Percentiles rank a stretch among this genome's conserved stretches.
These are phyloP conservation scores for Antheraea yamamai DNA, from an alignment of 2,888 invertebrate species.

Conservation along the genomic window DNA sequence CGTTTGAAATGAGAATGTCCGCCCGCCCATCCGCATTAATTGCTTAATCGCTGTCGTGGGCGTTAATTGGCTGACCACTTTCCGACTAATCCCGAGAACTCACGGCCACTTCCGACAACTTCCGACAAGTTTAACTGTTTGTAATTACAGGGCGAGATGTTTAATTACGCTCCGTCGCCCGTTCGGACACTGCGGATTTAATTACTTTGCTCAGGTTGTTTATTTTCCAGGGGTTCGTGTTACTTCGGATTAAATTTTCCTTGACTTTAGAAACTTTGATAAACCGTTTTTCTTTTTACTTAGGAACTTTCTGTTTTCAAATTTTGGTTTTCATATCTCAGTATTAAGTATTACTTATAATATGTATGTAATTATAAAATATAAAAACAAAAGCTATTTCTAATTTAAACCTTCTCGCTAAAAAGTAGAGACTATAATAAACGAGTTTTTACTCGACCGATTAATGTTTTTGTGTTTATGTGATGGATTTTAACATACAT, in stretches of 20 bases:
- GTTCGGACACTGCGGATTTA: conserved; percentile 70
- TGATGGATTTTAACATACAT: no score
- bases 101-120: conserved; percentile 61
- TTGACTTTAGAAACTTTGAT: conserved; percentile 14
- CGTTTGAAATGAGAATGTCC: conserved; percentile 66
- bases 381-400: no score
- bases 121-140: conserved; percentile 63
- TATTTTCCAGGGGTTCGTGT: conserved; percentile 52
- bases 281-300: not conserved
- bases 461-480: no score
- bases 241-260: conserved; percentile 29
- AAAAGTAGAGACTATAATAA: no score
- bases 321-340: not conserved
- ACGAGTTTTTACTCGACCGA: no score
- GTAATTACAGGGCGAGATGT: conserved; percentile 81
- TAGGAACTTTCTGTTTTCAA: not conserved
- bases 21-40: conserved; percentile 77
- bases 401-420: no score
- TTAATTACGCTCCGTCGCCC: conserved; percentile 73
- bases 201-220: conserved; percentile 60
- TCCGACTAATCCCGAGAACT: conserved; percentile 58
- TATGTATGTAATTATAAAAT: not conserved
- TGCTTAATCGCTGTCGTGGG: conserved; percentile 77
- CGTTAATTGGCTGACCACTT: conserved; percentile 79
- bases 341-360: not conserved